phyloP scores from a whole-genome alignment of 2,797 vertebrate species.

The Mastacembelus armatus region DNA sequence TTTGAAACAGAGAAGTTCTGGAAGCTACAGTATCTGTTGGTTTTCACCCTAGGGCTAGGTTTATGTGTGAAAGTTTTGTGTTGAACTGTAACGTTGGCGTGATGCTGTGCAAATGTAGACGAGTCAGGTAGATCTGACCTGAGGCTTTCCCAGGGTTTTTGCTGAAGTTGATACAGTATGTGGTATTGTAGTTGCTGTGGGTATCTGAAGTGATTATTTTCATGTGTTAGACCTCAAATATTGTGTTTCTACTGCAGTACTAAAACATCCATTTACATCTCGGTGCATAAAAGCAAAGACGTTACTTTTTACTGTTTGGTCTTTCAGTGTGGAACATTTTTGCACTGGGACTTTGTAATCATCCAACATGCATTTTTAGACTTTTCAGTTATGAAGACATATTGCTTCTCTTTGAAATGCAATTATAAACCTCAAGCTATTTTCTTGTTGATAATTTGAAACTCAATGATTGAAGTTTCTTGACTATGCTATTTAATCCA shows the following conservation, averaged over 20 bases:
- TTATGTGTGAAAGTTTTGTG: constrained; percentile 56
- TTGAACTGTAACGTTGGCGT: constrained; percentile 9
- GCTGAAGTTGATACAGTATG: constrained; percentile 30
- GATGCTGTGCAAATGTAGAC: constrained; percentile 59
- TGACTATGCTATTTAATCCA: no score
- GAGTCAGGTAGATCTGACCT: constrained; percentile 51
- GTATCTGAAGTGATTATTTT: neutral
- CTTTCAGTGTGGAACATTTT: neutral
- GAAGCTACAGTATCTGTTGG: constrained; percentile 41
- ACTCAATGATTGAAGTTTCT: no score
- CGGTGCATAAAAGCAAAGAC: neutral
- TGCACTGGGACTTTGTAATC: neutral
- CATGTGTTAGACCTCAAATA: neutral
- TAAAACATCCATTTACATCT: neutral
- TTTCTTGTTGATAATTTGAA: neutral
- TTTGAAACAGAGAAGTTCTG: constrained; percentile 69
- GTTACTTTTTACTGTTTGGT: neutral
- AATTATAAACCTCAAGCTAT: neutral
- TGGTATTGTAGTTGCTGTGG: constrained; percentile 21
- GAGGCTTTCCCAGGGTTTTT: constrained; percentile 52
- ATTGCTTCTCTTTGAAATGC: neutral
- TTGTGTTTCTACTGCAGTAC: neutral
- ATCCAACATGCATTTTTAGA: neutral
- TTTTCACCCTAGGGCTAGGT: constrained; percentile 55
- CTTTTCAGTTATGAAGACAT: neutral